These are phyloP conservation scores for Meriones psammophilus DNA, from an alignment of 2,797 vertebrate species.

Conservation along the genomic window DNA sequence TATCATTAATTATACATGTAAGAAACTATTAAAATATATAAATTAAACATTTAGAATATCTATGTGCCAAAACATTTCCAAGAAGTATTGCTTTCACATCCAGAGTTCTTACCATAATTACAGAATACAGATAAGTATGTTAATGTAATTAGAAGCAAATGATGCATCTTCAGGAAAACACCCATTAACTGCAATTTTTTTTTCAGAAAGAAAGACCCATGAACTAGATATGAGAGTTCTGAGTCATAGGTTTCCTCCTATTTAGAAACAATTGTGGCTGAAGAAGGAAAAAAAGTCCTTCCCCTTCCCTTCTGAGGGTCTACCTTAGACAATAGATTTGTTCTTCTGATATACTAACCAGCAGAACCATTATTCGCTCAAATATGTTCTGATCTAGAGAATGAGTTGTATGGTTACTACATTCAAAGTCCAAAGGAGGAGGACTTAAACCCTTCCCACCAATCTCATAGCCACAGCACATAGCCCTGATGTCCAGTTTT, in stretches of 20 bases:
- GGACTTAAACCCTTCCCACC: too few relatives aligned
- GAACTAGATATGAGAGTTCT: not conserved
- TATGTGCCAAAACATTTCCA: constrained; percentile 35
- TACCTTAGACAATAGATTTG: not conserved
- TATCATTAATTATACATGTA: constrained; percentile 59
- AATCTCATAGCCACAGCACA: not conserved
- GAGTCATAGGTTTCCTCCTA: not conserved
- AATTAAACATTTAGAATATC: constrained; percentile 46
- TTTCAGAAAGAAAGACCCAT: constrained; percentile 24
- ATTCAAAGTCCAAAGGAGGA: not conserved
- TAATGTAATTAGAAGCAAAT: constrained; percentile 65
- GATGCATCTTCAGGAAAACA: not conserved
- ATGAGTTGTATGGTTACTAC: not conserved
- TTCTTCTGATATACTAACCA: not conserved
- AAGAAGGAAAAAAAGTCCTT: not conserved
- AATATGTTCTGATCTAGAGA: not conserved
- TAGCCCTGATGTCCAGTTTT: not conserved
- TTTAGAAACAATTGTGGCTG: not conserved
- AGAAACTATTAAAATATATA: constrained; percentile 41
- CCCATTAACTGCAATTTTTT: not conserved
- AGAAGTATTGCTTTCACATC: constrained; percentile 25
- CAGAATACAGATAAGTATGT: not conserved
- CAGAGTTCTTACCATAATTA: constrained; percentile 57
- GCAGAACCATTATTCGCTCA: not conserved
- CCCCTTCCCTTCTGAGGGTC: not conserved